Percentiles rank a stretch among this genome's conserved stretches.
These are phyloP conservation scores for Prietella phreatophila DNA, from an alignment of 2,113 vertebrate genomes.

Conservation along the genomic window DNA sequence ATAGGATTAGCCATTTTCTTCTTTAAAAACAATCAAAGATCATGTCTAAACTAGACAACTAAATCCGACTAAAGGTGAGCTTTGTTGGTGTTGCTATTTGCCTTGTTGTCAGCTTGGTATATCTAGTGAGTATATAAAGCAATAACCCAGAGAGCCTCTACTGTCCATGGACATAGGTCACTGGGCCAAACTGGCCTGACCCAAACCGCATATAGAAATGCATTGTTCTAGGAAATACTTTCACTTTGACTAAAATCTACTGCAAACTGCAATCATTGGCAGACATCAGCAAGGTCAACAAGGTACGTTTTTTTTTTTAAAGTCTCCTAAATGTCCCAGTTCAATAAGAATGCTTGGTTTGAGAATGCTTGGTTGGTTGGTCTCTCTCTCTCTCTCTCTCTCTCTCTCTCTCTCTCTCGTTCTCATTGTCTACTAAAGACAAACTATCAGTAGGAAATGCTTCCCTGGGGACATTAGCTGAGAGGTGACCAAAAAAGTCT, in stretches of 20 bases:
- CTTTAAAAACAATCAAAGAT: background rate
- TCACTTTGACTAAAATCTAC: background rate
- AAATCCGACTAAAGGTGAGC: background rate
- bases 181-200: background rate
- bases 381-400: background rate
- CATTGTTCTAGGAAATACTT: background rate
- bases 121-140: background rate
- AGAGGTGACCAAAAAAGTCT: background rate
- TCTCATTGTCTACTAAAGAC: conserved; percentile 6
- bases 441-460: background rate
- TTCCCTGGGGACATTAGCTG: conserved; percentile 16
- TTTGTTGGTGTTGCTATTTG: background rate
- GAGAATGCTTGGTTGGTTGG: background rate
- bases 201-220: background rate
- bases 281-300: background rate
- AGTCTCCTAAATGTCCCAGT: background rate
- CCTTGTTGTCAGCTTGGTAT: background rate
- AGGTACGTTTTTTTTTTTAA: background rate
- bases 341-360: conserved; percentile 4
- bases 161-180: background rate
- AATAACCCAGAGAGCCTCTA: background rate
- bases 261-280: background rate
- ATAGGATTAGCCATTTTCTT: background rate
- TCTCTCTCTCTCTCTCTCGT: background rate
- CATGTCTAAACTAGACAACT: background rate